Percentiles rank a stretch among this genome's conserved stretches.
phyloP scores from a whole-genome alignment of 2,888 invertebrate species.

The Leuctra nigra region DNA sequence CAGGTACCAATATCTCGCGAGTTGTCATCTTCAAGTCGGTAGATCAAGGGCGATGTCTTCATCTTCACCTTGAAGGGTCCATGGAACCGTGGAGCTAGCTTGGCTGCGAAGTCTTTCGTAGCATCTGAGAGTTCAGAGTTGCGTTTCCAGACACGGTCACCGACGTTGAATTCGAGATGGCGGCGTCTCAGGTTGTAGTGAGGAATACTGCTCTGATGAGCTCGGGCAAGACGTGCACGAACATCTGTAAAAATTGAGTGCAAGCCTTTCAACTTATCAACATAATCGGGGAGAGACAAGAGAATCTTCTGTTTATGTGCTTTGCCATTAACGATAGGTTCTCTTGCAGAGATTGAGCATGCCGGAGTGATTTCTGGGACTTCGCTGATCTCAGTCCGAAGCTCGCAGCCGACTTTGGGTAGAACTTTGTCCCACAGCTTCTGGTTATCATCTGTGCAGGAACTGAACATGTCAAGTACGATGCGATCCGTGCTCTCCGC shows the following conservation, averaged over 20 bases:
- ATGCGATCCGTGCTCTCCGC: slow-evolving; percentile 35
- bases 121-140: too few species aligned
- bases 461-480: slow-evolving; percentile 32
- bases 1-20: too few species aligned
- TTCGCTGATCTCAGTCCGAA: slow-evolving; percentile 32
- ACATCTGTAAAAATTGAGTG: background rate
- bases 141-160: background rate
- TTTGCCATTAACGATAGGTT: background rate
- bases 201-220: background rate
- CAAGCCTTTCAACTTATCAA: background rate
- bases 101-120: background rate
- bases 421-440: slow-evolving; percentile 32
- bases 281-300: background rate
- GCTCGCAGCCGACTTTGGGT: slow-evolving; percentile 31
- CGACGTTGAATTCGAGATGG: background rate
- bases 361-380: slow-evolving; percentile 27
- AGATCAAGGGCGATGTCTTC: too few species aligned
- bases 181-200: background rate
- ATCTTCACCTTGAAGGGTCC: too few species aligned
- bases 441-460: slow-evolving; percentile 30
- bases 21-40: too few species aligned
- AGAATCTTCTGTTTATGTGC: background rate
- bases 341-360: slow-evolving; percentile 28
- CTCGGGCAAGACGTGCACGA: background rate
- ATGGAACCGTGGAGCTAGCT: too few species aligned